A percentile compares a stretch with the other conserved stretches of the same genome.
Evolutionary conservation across 2,797 vertebrate genomes (phyloP).

Genomic region (Molossus alvarezi): DNA sequence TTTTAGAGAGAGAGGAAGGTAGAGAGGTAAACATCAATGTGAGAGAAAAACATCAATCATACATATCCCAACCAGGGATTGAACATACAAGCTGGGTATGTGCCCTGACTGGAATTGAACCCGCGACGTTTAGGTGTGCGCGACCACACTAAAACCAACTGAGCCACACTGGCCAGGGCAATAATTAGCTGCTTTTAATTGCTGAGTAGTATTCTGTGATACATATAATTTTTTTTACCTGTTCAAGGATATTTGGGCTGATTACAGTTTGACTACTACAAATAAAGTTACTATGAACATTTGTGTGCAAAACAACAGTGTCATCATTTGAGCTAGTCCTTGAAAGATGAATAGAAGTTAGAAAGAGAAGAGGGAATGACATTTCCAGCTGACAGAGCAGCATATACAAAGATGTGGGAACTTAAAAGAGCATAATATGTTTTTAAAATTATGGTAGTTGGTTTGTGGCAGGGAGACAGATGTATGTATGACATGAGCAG

Average conservation of each 20-base stretch:
- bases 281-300: not conserved
- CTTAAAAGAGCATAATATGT: not conserved
- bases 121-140: no score
- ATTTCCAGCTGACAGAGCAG: not conserved
- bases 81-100: no score
- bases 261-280: not conserved
- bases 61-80: no score
- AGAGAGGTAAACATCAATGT: no score
- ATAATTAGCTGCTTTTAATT: not conserved
- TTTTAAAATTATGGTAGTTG: not conserved
- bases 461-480: not conserved
- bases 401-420: not conserved
- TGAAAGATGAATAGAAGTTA: not conserved
- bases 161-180: no score
- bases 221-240: not conserved
- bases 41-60: no score
- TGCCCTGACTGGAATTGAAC: no score
- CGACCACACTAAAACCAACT: no score
- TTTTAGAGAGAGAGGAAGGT: no score
- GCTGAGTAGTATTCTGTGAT: not conserved
- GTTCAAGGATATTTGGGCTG: not conserved
- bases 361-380: not conserved
- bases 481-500: no score
- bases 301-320: not conserved
- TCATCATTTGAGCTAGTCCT: not conserved